These are phyloP conservation scores for Hyphantria cunea DNA, from an alignment of 1,140 invertebrate species.

Conservation along the genomic window DNA sequence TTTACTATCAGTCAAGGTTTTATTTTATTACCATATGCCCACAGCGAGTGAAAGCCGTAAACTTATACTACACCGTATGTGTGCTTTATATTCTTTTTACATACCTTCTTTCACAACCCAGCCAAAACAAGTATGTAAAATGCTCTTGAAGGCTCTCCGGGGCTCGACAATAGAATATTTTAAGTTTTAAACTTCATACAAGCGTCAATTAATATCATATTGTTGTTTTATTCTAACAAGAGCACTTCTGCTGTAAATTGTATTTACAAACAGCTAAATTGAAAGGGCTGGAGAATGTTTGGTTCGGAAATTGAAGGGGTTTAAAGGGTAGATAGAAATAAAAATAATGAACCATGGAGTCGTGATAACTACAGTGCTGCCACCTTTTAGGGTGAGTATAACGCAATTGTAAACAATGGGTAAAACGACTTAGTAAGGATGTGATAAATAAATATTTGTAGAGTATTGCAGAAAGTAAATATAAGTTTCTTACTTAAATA, in stretches of 20 bases:
- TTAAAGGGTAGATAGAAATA: slow-evolving; percentile 3
- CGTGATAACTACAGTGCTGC: slow-evolving; percentile 24
- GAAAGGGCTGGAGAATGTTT: slow-evolving; percentile 17
- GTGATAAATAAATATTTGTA: too few relatives aligned
- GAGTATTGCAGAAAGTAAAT: too few relatives aligned
- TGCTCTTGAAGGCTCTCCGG: slow-evolving; percentile 51
- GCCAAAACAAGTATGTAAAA: slow-evolving; percentile 57
- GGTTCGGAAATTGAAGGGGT: slow-evolving; percentile 28
- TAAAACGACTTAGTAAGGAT: too few relatives aligned
- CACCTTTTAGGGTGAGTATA: slow-evolving; percentile 4
- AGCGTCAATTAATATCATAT: neutral
- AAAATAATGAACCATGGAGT: slow-evolving; percentile 7
- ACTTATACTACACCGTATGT: slow-evolving; percentile 7
- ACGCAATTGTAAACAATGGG: too few relatives aligned
- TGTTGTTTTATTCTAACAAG: slow-evolving; percentile 27
- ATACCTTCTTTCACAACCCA: slow-evolving; percentile 38
- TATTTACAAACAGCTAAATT: slow-evolving; percentile 38
- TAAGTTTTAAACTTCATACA: slow-evolving; percentile 37
- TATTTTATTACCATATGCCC: neutral
- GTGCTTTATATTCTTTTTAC: slow-evolving; percentile 36
- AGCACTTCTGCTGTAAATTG: slow-evolving; percentile 31
- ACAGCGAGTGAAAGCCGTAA: slow-evolving; percentile 23
- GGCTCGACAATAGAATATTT: slow-evolving; percentile 54
- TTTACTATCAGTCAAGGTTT: slow-evolving; percentile 6
- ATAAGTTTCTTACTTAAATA: too few relatives aligned